phyloP scores from a whole-genome alignment of 1,140 invertebrate species.

The Heliothis subflexa region DNA sequence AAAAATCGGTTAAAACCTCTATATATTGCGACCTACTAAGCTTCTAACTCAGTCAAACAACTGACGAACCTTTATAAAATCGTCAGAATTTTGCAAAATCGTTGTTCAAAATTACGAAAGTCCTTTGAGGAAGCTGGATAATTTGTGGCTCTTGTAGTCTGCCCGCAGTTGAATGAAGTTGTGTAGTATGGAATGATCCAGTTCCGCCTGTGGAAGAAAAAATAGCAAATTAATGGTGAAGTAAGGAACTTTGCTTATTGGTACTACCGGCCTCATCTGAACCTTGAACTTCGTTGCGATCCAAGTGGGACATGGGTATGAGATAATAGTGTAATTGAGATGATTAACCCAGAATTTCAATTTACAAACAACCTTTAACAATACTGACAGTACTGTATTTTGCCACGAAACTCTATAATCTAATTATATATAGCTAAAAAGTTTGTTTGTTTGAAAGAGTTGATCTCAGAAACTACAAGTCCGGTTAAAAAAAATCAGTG shows the following conservation, averaged over 20 bases:
- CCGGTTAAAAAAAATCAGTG: no score
- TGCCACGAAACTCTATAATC: no score
- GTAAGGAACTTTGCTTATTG: background rate
- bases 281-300: background rate
- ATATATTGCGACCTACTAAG: background rate
- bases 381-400: no score
- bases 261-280: background rate
- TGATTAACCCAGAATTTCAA: no score
- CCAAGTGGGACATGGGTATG: background rate
- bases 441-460: no score
- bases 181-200: conserved; percentile 94
- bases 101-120: conserved; percentile 64
- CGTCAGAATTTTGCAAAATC: background rate
- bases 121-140: conserved; percentile 89
- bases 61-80: background rate
- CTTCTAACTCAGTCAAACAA: conserved; percentile 21
- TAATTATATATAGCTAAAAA: no score
- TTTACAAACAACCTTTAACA: no score
- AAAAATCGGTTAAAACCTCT: background rate
- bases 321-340: no score
- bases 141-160: conserved; percentile 96
- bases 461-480: no score
- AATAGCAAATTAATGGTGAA: conserved; percentile 29
- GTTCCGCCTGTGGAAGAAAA: conserved; percentile 89
- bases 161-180: conserved; percentile 97